Evolutionary conservation across 2,113 vertebrate genomes (phyloP), one percentile per base, ranked within the genome.

Genomic region (Tetrao urogallus): DNA sequence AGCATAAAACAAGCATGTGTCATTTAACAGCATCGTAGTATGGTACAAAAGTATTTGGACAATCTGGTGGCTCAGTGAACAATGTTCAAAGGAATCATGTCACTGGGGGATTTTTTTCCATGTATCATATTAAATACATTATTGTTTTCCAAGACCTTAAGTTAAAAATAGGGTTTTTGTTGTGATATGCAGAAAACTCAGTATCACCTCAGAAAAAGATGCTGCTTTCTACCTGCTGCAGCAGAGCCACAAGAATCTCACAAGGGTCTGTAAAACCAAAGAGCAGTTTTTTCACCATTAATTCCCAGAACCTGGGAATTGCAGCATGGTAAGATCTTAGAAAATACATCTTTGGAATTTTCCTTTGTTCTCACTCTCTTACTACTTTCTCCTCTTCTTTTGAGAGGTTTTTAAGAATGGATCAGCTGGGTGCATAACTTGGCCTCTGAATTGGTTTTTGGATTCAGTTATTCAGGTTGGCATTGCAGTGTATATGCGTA

Each of bases 241-340:
- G 19, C 27, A 52, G 54, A 77, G 25, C 76, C 48, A 20, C 0
- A 0, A 30, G n/a, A 21, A 16, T 48, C 45, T 58, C 0, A 0
- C 28, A 0, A 1, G 19, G 11, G 4, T 6, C 3, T 61, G 21
- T 27, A 64, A 79, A 82, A 76, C 4, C 27, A 50, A 54, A 56
- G 14, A 67, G 13, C 48, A 92, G 22, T 42, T 69, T 72, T 72
- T 82, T 52, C n/a, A 5, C 22, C 76, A 11, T 13, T 73, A 61
- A 63, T 77, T 43, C 20, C 47, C 40, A 73, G 25, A 25, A 65
- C 32, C 21, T 10, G n/a, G n/a, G n/a, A n/a, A n/a, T n/a, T n/a
- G n/a, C n/a, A 25, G 3, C 22, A 17, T 15, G 4, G 2, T 75
- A 91, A 92, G 54, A 4, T 6, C 16, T 63, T 69, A 20, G 4